A percentile compares a stretch with the other conserved stretches of the same genome.
These are phyloP conservation scores for Gnathochromis pfefferi DNA, from an alignment of 2,113 vertebrate species.

Conservation along the genomic window DNA sequence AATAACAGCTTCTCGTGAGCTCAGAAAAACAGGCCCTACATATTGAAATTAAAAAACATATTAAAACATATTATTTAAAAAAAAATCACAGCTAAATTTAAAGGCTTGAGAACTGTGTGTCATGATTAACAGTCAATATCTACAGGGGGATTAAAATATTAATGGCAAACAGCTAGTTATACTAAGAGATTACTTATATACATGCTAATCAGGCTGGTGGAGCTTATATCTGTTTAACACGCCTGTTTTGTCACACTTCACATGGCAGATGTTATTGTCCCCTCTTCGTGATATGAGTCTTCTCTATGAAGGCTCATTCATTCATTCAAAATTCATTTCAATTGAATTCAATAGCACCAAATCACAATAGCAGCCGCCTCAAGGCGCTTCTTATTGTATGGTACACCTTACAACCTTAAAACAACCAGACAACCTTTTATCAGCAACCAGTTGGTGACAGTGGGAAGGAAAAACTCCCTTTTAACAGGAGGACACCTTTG, in stretches of 20 bases:
- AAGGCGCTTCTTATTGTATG: not conserved
- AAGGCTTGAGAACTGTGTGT: not conserved
- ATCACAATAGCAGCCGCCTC: not conserved
- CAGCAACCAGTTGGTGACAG: not conserved
- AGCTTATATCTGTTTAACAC: not conserved
- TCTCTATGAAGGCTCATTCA: not conserved
- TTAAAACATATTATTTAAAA: not conserved
- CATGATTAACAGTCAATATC: not conserved
- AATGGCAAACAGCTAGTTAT: not conserved
- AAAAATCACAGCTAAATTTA: accelerated
- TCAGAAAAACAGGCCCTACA: not conserved
- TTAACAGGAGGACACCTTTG: not conserved
- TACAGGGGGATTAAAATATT: not conserved
- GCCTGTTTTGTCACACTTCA: not conserved
- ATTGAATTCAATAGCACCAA: not conserved
- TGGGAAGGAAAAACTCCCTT: not conserved
- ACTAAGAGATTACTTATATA: not conserved
- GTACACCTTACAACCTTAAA: accelerated
- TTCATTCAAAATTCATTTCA: not conserved
- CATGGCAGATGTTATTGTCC: not conserved
- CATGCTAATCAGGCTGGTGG: not conserved
- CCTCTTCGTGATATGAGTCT: not conserved
- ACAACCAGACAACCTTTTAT: not conserved
- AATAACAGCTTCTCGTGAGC: not conserved
- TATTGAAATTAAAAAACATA: not conserved